These are phyloP conservation scores for Aphelinus certus DNA, from an alignment of 1,140 invertebrate species.

Conservation along the genomic window DNA sequence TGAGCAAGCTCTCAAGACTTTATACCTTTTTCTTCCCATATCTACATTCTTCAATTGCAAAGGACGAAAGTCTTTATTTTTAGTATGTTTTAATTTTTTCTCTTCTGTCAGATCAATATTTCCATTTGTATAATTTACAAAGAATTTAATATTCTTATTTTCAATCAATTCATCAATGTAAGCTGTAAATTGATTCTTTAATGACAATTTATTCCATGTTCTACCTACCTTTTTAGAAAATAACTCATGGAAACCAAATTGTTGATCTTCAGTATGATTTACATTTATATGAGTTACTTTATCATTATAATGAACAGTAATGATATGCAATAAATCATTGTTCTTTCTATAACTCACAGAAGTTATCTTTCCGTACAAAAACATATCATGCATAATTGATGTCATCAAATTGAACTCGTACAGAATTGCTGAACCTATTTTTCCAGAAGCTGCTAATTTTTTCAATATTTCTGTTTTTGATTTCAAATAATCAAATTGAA, in stretches of 20 bases:
- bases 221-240: slow-evolving; percentile 22
- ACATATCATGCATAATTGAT: slow-evolving; percentile 42
- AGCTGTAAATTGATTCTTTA: slow-evolving; percentile 21
- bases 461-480: slow-evolving; percentile 17
- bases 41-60: slow-evolving; percentile 40
- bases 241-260: slow-evolving; percentile 38
- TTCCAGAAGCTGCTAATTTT: slow-evolving; percentile 4
- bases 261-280: slow-evolving; percentile 29
- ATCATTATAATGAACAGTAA: slow-evolving; percentile 38
- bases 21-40: slow-evolving; percentile 38
- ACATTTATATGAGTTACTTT: slow-evolving; percentile 37
- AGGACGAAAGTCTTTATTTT: slow-evolving; percentile 18
- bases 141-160: not conserved
- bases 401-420: slow-evolving; percentile 42
- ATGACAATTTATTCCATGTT: not conserved
- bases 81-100: slow-evolving; percentile 12
- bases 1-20: slow-evolving; percentile 42
- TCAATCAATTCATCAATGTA: slow-evolving; percentile 7
- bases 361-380: slow-evolving; percentile 39
- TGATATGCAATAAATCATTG: slow-evolving; percentile 27
- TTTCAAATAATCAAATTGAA: not conserved
- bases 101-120: slow-evolving; percentile 5
- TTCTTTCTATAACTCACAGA: slow-evolving; percentile 29
- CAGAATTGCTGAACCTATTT: slow-evolving; percentile 19
- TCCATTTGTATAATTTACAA: slow-evolving; percentile 6